Percentiles rank a stretch among this genome's conserved stretches.
phyloP scores from a whole-genome alignment of 2,113 vertebrate genomes.

The Caranx melampygus region DNA sequence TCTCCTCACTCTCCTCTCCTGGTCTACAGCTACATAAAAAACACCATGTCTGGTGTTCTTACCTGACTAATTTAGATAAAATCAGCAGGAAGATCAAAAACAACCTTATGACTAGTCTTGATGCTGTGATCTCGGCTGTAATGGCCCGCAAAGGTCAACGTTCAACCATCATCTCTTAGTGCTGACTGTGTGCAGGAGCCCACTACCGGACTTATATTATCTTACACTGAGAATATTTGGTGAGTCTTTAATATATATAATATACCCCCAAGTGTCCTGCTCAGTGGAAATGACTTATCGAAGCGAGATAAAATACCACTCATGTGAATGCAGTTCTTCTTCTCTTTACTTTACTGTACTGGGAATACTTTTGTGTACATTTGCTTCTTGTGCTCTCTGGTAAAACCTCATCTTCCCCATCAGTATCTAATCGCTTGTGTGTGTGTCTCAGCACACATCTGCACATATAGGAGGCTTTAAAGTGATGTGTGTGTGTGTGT shows the following conservation, averaged over 20 bases:
- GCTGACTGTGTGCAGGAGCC: background rate
- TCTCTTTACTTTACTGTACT: background rate
- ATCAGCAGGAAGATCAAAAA: conserved; percentile 13
- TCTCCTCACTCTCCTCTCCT: conserved; percentile 1
- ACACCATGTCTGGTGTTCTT: conserved; percentile 11
- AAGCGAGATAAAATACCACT: background rate
- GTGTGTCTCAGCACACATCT: conserved; percentile 18
- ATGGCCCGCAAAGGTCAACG: background rate
- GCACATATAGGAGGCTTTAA: conserved; percentile 41
- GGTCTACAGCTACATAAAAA: background rate
- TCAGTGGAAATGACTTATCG: background rate
- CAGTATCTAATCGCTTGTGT: background rate
- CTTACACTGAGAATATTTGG: background rate
- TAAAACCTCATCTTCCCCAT: background rate
- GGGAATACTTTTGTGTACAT: background rate
- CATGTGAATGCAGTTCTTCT: background rate
- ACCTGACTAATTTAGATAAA: background rate
- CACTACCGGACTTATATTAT: background rate
- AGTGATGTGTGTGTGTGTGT: conserved; percentile 35
- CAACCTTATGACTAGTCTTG: background rate
- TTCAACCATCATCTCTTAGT: background rate
- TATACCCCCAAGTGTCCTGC: background rate
- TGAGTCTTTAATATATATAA: conserved; percentile 9
- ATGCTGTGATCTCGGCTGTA: conserved; percentile 11
- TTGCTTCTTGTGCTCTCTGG: background rate